Evolutionary conservation across 2,888 invertebrate species (phyloP).

Genomic region (Campopleginae sp.): DNA sequence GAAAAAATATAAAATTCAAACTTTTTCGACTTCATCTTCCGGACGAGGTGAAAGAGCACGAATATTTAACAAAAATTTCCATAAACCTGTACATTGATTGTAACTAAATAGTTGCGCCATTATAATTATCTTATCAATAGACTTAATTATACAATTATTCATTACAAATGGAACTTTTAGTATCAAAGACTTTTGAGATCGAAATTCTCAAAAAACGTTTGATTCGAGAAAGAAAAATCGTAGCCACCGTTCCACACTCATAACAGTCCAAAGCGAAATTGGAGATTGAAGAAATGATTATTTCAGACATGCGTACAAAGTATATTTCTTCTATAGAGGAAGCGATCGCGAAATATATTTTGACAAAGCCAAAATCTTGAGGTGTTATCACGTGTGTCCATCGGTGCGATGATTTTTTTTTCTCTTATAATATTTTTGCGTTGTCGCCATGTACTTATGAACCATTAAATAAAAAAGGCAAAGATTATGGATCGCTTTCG

Average conservation of each 20-base stretch:
- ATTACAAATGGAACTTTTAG: no score
- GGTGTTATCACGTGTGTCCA: neutral
- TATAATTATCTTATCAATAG: no score
- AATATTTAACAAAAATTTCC: neutral
- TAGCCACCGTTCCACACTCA: no score
- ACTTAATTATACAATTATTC: no score
- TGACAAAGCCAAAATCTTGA: neutral
- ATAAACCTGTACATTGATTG: neutral
- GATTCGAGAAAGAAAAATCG: no score
- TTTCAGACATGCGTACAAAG: conserved; percentile 20
- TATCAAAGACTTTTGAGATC: no score
- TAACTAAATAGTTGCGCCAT: neutral
- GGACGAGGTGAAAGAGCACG: neutral
- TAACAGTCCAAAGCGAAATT: no score
- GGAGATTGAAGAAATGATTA: no score
- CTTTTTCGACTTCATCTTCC: neutral
- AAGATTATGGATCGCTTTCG: no score
- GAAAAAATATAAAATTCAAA: neutral
- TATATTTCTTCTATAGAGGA: conserved; percentile 61
- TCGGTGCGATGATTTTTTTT: conserved; percentile 27
- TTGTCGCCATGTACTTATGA: no score
- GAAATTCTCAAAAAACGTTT: no score
- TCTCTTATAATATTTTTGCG: conserved; percentile 13
- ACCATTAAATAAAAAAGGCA: no score
- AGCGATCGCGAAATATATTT: conserved; percentile 60